Evolutionary conservation across 2,113 vertebrate species (phyloP), one percentile per base, ranked within the genome.

Genomic region (Oncorhynchus clarkii): DNA sequence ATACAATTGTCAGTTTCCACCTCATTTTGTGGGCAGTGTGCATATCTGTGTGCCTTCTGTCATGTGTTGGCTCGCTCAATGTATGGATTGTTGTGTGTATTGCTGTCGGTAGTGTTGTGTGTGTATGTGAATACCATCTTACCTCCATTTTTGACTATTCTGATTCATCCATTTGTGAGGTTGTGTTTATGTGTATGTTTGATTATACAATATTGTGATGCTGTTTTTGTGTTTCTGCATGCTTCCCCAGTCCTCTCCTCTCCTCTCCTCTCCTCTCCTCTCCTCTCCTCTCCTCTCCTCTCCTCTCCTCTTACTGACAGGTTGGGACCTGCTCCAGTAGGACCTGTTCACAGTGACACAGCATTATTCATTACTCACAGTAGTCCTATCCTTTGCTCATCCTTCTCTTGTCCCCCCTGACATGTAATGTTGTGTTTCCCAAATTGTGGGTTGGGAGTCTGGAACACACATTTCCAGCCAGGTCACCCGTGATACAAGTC

Each of bases 201-300:
- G 31, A 24, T 64, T 22, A 24, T 64, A 64, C 22, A 60, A 60
- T n/a, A 12, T 64, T 24, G 24, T 64, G 22, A 64, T 64, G 24
- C 22, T 60, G 57, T 60, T 9, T 60, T 9, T 20, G 57, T 60
- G 57, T 60, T 9, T 60, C 9, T 60, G 57, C 20, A 49, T 59
- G 51, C n/a, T 12, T 11, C 26, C 22, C 13, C 12, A 24, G 6
- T 59, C 0, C 20, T 7, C 39, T 39, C 8, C 39, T 39, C 39
- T 39, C 8, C 39, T 39, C 39, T 39, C 2, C 39, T 39, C 39
- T 9, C 7, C 18, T 20, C 20, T 22, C n/a, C 59, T 60, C 59
- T 51, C 62, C 75, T 34, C 73, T 70, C 75, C 76, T 76, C 70
- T 76, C 57, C 73, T 81, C 78, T 60, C 62, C 48, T 68, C 49